A percentile compares a stretch with the other conserved stretches of the same genome.
Evolutionary conservation across 2,888 invertebrate species (phyloP).

Genomic region (Axea sp.): DNA sequence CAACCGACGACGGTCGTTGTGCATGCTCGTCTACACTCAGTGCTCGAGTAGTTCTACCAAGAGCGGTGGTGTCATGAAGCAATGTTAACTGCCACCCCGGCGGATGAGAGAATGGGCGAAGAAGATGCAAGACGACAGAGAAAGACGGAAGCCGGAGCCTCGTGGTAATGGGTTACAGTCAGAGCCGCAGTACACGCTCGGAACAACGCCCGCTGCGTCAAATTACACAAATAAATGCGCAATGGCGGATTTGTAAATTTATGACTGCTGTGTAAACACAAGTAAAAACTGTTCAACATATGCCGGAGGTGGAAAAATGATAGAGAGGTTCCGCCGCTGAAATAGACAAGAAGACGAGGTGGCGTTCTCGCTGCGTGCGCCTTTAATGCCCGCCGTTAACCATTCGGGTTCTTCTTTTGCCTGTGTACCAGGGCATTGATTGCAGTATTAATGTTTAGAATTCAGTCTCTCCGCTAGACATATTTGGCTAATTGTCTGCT

Average conservation of each 20-base stretch:
- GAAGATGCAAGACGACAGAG: slow-evolving; percentile 59
- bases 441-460: slow-evolving; percentile 14
- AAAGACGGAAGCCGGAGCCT: slow-evolving; percentile 66
- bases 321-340: neutral
- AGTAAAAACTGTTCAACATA: neutral
- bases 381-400: slow-evolving; percentile 14
- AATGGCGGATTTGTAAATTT: slow-evolving; percentile 32
- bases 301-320: slow-evolving; percentile 44
- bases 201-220: slow-evolving; percentile 52
- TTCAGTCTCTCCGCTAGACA: too few relatives aligned
- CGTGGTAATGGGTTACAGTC: slow-evolving; percentile 76
- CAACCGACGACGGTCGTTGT: slow-evolving; percentile 55
- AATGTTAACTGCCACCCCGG: slow-evolving; percentile 74
- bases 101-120: slow-evolving; percentile 68
- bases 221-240: slow-evolving; percentile 38
- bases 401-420: slow-evolving; percentile 18
- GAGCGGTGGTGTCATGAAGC: slow-evolving; percentile 68
- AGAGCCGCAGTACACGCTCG: slow-evolving; percentile 65
- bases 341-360: neutral
- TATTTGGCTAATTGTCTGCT: too few relatives aligned
- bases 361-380: neutral
- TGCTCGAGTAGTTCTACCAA: slow-evolving; percentile 75
- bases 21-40: slow-evolving; percentile 66
- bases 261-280: slow-evolving; percentile 10
- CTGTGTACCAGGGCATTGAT: slow-evolving; percentile 16